phyloP scores from a whole-genome alignment of 2,797 vertebrate species.

The Scolopax bukidnonensis region DNA sequence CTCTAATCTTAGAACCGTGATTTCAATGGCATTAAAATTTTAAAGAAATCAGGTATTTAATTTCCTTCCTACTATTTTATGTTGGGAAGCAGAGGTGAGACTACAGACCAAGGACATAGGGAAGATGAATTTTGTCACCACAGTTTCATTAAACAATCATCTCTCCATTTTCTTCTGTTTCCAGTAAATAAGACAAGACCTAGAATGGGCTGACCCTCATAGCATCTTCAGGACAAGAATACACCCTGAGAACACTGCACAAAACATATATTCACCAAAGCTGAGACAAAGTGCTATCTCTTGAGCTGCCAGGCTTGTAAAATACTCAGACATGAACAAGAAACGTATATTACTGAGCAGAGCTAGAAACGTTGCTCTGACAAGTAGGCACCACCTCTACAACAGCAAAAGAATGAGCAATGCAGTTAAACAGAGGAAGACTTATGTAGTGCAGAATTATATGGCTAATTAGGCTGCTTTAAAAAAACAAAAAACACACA shows the following conservation, averaged over 20 bases:
- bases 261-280: accelerated
- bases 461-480: not conserved
- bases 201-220: not conserved
- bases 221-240: not conserved
- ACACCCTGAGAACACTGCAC: not conserved
- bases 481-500: not conserved
- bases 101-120: not conserved
- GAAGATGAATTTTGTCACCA: not conserved
- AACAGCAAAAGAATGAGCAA: not conserved
- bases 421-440: not conserved
- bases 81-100: not conserved
- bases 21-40: not conserved
- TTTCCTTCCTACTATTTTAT: not conserved
- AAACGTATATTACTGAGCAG: accelerated
- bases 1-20: not conserved
- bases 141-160: not conserved
- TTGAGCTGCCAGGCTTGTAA: not conserved
- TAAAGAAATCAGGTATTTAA: not conserved
- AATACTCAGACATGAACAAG: not conserved
- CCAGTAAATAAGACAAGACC: not conserved
- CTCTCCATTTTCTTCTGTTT: not conserved
- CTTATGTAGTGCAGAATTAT: not conserved
- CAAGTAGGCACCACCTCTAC: not conserved
- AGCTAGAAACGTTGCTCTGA: not conserved
- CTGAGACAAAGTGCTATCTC: not conserved